Evolutionary conservation across 2,113 vertebrate species (phyloP).

Genomic region (Syngnathus scovelli): DNA sequence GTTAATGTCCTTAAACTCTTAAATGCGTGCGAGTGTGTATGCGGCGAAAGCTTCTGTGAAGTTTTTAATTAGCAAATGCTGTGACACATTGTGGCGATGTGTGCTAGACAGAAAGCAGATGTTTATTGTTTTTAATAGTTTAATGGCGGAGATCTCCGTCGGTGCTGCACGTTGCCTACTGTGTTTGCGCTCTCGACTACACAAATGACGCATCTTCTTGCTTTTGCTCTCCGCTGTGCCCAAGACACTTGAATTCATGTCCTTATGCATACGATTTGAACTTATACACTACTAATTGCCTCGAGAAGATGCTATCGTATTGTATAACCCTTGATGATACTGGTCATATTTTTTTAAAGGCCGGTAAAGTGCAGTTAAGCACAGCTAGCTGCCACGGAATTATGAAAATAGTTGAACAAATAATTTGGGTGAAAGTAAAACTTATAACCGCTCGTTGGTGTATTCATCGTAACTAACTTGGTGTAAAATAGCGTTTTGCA

Average conservation of each 20-base stretch:
- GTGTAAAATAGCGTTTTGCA: too few species aligned
- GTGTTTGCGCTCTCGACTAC: constrained; percentile 25
- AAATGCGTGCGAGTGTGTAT: constrained; percentile 52
- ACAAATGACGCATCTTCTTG: constrained; percentile 12
- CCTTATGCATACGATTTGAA: constrained; percentile 3
- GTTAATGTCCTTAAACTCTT: constrained; percentile 59
- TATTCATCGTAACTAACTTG: too few species aligned
- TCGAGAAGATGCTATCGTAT: not conserved
- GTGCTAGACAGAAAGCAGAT: constrained; percentile 54
- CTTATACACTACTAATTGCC: not conserved
- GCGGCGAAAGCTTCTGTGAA: constrained; percentile 25
- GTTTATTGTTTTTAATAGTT: constrained; percentile 60
- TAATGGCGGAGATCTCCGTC: constrained; percentile 39
- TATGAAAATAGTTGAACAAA: not conserved
- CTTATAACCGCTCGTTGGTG: not conserved
- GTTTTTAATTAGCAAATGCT: constrained; percentile 61
- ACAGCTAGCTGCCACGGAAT: not conserved
- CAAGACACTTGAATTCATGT: constrained; percentile 13
- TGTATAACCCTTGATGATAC: not conserved
- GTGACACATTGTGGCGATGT: constrained; percentile 57
- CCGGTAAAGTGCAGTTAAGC: not conserved
- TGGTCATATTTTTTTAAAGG: not conserved
- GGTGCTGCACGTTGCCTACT: constrained; percentile 28
- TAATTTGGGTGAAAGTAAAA: not conserved
- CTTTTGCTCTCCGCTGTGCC: constrained; percentile 16